phyloP scores from a whole-genome alignment of 2,113 vertebrate genomes.

The Bombycilla garrulus region DNA sequence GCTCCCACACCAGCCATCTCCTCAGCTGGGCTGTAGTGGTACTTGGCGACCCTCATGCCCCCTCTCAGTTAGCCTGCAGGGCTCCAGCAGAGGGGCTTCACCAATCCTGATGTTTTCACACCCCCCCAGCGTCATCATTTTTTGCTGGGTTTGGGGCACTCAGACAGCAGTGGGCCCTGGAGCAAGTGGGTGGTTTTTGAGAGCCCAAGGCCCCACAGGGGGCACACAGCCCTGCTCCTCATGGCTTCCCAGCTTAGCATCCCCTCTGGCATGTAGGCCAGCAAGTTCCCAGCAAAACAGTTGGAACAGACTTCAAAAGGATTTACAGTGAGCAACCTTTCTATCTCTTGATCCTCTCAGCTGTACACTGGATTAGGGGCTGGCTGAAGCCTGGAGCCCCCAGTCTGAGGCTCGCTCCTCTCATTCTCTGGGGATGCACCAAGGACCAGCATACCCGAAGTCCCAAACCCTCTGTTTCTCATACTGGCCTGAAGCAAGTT shows the following conservation, averaged over 20 bases:
- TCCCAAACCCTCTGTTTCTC: neutral
- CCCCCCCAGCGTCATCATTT: accelerated
- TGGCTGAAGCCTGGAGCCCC: neutral
- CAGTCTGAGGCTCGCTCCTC: neutral
- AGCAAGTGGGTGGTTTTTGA: neutral
- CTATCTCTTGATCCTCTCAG: constrained; percentile 60
- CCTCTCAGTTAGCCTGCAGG: neutral
- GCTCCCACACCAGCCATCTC: neutral
- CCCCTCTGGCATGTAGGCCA: neutral
- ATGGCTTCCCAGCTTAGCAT: neutral
- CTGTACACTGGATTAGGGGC: constrained; percentile 33
- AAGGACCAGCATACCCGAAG: neutral
- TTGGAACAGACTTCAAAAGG: constrained; percentile 59
- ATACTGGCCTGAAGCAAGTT: neutral
- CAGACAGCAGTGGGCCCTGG: neutral
- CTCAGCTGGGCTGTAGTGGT: neutral
- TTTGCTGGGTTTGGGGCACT: neutral
- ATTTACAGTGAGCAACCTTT: constrained; percentile 51
- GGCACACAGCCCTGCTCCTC: neutral
- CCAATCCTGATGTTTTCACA: neutral
- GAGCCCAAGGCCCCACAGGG: neutral
- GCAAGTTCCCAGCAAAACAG: constrained; percentile 36
- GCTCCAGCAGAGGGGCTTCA: neutral
- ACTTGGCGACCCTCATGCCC: neutral
- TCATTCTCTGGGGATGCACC: neutral